Percentiles rank a stretch among this genome's conserved stretches.
phyloP scores from a whole-genome alignment of 2,113 vertebrate species.

The Grallaria varia region DNA sequence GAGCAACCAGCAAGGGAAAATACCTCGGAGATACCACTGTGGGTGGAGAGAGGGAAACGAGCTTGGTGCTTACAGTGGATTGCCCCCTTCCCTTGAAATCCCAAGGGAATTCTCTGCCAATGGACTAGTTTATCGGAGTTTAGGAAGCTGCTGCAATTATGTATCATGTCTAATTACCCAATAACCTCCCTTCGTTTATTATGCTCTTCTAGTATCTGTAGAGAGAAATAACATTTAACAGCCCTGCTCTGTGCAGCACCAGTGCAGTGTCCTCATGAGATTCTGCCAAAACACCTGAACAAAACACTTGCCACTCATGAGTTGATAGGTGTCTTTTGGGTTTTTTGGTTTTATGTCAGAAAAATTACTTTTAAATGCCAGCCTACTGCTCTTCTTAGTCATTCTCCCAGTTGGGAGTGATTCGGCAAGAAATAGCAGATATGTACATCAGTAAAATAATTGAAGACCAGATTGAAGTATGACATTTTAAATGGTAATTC shows the following conservation, averaged over 20 bases:
- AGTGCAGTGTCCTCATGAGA: background rate
- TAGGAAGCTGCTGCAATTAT: background rate
- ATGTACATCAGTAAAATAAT: background rate
- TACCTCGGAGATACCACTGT: background rate
- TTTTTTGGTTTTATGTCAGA: background rate
- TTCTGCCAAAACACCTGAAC: background rate
- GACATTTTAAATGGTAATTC: background rate
- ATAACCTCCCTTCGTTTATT: background rate
- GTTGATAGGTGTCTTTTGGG: background rate
- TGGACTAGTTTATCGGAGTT: background rate
- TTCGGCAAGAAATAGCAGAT: background rate
- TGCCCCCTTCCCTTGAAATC: background rate
- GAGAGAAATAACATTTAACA: background rate
- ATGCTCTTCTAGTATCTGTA: background rate
- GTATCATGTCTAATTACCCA: background rate
- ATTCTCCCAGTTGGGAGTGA: background rate
- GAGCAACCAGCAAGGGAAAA: background rate
- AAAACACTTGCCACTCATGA: background rate
- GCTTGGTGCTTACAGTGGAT: background rate
- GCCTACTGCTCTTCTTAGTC: conserved; percentile 10
- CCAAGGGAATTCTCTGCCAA: background rate
- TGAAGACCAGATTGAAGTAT: background rate
- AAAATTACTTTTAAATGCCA: background rate
- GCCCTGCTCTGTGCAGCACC: background rate
- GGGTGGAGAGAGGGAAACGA: background rate